These are phyloP conservation scores for Parnassius apollo DNA, from an alignment of 2,888 invertebrate species.

Conservation along the genomic window DNA sequence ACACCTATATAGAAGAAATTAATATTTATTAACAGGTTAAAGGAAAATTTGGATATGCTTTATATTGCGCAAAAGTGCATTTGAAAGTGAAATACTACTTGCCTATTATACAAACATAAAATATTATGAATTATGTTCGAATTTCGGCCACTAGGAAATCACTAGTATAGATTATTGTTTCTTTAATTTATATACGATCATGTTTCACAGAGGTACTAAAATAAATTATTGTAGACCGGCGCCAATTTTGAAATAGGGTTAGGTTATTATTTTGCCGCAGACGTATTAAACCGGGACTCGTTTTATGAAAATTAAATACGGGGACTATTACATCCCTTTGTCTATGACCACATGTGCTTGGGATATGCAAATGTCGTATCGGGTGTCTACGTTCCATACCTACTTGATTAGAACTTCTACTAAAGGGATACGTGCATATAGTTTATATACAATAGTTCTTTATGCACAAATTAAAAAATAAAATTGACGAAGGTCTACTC, in stretches of 20 bases:
- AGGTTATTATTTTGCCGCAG: slow-evolving; percentile 68
- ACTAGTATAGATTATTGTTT: slow-evolving; percentile 23
- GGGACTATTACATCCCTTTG: slow-evolving; percentile 69
- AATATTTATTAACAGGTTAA: too few relatives aligned
- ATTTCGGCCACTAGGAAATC: too few relatives aligned
- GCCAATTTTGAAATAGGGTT: slow-evolving; percentile 70
- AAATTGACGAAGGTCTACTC: too few relatives aligned
- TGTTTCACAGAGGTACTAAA: slow-evolving; percentile 35
- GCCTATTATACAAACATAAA: too few relatives aligned
- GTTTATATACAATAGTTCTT: neutral
- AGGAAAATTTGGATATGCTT: too few relatives aligned
- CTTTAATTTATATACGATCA: slow-evolving; percentile 23
- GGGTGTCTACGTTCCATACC: slow-evolving; percentile 59
- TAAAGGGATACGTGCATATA: slow-evolving; percentile 9
- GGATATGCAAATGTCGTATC: slow-evolving; percentile 77
- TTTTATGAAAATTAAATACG: slow-evolving; percentile 80
- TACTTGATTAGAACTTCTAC: slow-evolving; percentile 49
- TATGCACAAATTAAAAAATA: neutral
- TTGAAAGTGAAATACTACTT: too few relatives aligned
- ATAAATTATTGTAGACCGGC: slow-evolving; percentile 55
- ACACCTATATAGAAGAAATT: too few relatives aligned
- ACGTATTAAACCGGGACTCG: slow-evolving; percentile 74
- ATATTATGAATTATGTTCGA: too few relatives aligned
- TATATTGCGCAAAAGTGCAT: too few relatives aligned
- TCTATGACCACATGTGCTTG: slow-evolving; percentile 76